These are phyloP conservation scores for Electrona antarctica DNA, from an alignment of 2,113 vertebrate genomes.

Conservation along the genomic window DNA sequence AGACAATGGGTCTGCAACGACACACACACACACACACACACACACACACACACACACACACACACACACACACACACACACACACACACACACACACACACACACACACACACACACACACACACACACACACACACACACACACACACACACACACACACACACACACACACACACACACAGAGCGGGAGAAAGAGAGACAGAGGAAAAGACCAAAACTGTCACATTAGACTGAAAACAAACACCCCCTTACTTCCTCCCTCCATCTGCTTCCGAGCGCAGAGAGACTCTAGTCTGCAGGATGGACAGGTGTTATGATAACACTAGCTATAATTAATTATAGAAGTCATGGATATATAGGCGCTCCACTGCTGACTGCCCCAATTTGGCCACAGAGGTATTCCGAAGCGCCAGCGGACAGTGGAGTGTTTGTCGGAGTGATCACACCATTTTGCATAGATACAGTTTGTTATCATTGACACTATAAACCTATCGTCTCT, in stretches of 20 bases:
- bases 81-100: constrained; percentile 17
- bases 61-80: constrained; percentile 30
- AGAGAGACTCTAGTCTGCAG: constrained; percentile 26
- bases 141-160: constrained; percentile 28
- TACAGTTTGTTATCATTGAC: no score
- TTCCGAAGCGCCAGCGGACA: neutral
- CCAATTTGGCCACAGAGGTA: constrained; percentile 22
- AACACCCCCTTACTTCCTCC: constrained; percentile 44
- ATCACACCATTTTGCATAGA: no score
- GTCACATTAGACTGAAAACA: constrained; percentile 63
- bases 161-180: constrained; percentile 15
- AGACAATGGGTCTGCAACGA: constrained; percentile 68
- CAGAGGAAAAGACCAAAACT: constrained; percentile 58
- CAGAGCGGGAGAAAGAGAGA: constrained; percentile 30
- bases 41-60: constrained; percentile 3
- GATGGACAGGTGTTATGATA: constrained; percentile 30
- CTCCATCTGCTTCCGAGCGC: constrained; percentile 7
- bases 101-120: constrained; percentile 15
- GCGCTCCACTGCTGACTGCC: constrained; percentile 36
- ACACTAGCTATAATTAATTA: constrained; percentile 4
- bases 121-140: neutral
- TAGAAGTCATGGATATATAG: constrained; percentile 44
- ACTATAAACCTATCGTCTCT: no score
- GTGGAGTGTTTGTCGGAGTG: neutral
- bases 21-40: constrained; percentile 27